A percentile compares a stretch with the other conserved stretches of the same genome.
phyloP scores from a whole-genome alignment of 2,888 invertebrate species.

The Tortricodes alternella region DNA sequence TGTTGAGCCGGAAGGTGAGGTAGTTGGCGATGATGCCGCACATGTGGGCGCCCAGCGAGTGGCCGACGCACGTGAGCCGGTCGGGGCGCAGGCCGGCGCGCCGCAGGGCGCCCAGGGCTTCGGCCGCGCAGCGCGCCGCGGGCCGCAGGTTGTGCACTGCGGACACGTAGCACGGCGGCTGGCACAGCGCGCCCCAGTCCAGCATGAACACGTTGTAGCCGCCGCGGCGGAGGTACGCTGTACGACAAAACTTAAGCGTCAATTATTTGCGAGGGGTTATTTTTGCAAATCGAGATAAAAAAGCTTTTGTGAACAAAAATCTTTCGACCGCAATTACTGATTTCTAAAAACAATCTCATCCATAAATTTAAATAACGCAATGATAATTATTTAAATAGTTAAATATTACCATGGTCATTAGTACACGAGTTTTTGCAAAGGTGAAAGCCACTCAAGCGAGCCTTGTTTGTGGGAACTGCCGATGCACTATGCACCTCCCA shows the following conservation, averaged over 20 bases:
- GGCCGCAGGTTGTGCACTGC: constrained; percentile 89
- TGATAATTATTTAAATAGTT: too few relatives aligned
- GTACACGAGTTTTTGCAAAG: constrained; percentile 13
- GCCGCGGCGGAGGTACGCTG: constrained; percentile 88
- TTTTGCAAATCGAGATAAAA: too few relatives aligned
- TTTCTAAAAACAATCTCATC: too few relatives aligned
- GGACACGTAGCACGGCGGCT: constrained; percentile 88
- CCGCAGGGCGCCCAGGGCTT: constrained; percentile 84
- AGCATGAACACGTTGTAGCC: constrained; percentile 90
- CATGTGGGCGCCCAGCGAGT: constrained; percentile 89
- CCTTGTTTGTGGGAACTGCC: constrained; percentile 7
- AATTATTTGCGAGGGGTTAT: too few relatives aligned
- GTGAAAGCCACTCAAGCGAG: constrained; percentile 29
- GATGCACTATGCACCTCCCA: constrained; percentile 32
- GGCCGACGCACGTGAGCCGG: constrained; percentile 88
- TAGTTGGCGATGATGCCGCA: constrained; percentile 90
- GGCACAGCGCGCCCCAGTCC: constrained; percentile 89
- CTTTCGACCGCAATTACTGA: too few relatives aligned
- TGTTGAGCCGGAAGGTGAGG: constrained; percentile 87
- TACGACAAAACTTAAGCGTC: not conserved
- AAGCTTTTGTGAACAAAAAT: too few relatives aligned
- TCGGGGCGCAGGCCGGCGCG: constrained; percentile 85
- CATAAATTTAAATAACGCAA: too few relatives aligned
- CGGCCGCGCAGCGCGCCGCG: constrained; percentile 87
- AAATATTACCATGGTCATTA: too few relatives aligned